Evolutionary conservation across 1,140 invertebrate genomes (phyloP), one percentile per base, ranked within the genome.

Genomic region (Drosophila jambulina): DNA sequence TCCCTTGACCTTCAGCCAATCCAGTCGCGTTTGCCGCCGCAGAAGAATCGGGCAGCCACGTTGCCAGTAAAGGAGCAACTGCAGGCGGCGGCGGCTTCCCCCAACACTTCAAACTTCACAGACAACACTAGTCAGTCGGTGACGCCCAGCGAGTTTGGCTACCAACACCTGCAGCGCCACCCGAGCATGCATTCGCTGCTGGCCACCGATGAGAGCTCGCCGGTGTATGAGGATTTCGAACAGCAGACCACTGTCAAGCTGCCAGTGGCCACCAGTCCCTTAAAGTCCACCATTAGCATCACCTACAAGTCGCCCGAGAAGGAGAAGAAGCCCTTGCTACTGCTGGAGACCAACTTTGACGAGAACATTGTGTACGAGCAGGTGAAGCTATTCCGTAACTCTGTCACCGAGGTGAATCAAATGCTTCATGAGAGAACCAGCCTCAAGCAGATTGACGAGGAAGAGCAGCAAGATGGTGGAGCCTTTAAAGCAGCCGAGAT

Each of bases 321-420:
- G 29, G 86, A 92, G 54, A 88, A 74, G 25, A 84, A 82, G 65
- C 62, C 80, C 1, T 51, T 81, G 13, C 54, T 70, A 2, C n/a
- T 92, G 29, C 53, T 93, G 45, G 91, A 92, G 45, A 93, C 93
- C 0, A 88, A 86, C 38, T 93, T 93, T 48, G 91, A 93, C 72
- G 92, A 93, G 60, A 75, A 91, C 51, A 94, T 94, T 38, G 95
- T 96, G 0, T 96, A 96, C 81, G 95, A 96, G 78, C 95, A 96
- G 93, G 96, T 96, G 0, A 96, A 96, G 79, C 95, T 96, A 77
- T 95, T 96, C 67, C 94, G 95, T 38, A 94, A 95, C 76, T 96
- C 96, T 21, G 95, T 96, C 53, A 94, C 96, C 59, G 96, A 96
- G 92, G 95, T 96, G 0, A 96, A 96, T 90, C 95, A 95, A 32